Evolutionary conservation across 2,113 vertebrate genomes (phyloP), one percentile per base, ranked within the genome.

Genomic region (Alethe castanea): DNA sequence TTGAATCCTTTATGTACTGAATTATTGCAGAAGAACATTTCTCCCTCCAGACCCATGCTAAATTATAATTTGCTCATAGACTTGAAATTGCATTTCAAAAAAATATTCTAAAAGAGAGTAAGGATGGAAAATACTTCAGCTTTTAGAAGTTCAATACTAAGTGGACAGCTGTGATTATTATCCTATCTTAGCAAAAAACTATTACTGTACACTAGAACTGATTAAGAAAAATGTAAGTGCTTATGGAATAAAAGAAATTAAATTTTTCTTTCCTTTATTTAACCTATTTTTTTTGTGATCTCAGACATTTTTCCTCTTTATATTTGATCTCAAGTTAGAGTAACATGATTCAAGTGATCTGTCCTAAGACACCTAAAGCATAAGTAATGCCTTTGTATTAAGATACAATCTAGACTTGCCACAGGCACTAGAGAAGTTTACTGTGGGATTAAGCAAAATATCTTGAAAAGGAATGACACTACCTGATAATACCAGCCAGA

Each of bases 21-120:
- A 71, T 66, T 85, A 90, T 13, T 59, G 28, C 38, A 73, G 81
- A 88, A 86, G 19, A 85, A 47, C 53, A 56, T 81, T 89, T 77
- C 61, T 94, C 61, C 28, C 42, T 92, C 54, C 35, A 79, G 66
- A 80, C 59, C 62, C 12, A 23, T 11, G 17, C 45, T 31, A 14
- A 89, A 28, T 65, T 88, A 53, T 36, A 73, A 76, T 92, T 88
- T 96, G 38, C 22, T 90, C 62, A 64, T 45, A 60, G 71, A n/a
- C n/a, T 80, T 90, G 40, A 90, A 92, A 80, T n/a, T 90, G 19
- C 22, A 61, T 77, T 93, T 81, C 17, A 35, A 91, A 95, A 92
- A 86, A 78, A 44, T 47, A 80, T 54, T 80, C 45, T 62, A 44
- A 76, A 92, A 73, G 54, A 92, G 10, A 16, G 2, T 28, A 77